Evolutionary conservation across 2,113 vertebrate species (phyloP).

Genomic region (Centrocercus urophasianus): DNA sequence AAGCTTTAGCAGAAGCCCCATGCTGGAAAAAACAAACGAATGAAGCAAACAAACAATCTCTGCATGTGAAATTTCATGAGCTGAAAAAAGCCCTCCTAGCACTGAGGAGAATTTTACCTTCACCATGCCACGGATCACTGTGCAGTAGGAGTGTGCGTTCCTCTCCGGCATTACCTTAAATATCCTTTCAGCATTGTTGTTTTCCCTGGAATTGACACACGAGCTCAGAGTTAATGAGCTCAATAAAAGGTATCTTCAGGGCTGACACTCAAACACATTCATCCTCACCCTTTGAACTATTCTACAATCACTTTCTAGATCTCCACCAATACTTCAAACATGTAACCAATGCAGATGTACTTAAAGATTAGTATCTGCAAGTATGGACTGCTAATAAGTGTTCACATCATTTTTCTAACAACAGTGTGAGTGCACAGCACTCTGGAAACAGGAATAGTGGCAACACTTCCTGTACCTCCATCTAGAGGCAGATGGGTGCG

Average conservation of each 20-base stretch:
- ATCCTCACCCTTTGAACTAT: neutral
- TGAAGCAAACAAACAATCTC: neutral
- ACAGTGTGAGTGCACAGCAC: neutral
- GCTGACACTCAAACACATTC: neutral
- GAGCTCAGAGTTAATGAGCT: neutral
- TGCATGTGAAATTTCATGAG: neutral
- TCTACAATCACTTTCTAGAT: neutral
- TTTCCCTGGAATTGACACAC: constrained; percentile 64
- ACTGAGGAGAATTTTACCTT: constrained; percentile 80
- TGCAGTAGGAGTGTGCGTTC: constrained; percentile 85
- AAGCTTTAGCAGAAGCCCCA: constrained; percentile 81
- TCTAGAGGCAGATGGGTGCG: neutral
- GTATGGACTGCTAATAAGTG: neutral
- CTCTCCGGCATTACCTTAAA: constrained; percentile 91
- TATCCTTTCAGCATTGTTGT: constrained; percentile 92
- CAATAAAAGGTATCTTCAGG: neutral
- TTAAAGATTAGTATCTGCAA: neutral
- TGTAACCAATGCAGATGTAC: neutral
- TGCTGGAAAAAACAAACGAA: constrained; percentile 75
- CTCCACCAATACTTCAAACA: neutral
- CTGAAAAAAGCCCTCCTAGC: neutral
- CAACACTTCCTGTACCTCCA: constrained; percentile 80
- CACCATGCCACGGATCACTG: constrained; percentile 94
- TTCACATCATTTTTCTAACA: neutral
- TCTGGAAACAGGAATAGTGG: fast-evolving